A percentile compares a stretch with the other conserved stretches of the same genome.
These are phyloP conservation scores for Struthidea cinerea DNA, from an alignment of 2,113 vertebrate genomes.

Conservation along the genomic window DNA sequence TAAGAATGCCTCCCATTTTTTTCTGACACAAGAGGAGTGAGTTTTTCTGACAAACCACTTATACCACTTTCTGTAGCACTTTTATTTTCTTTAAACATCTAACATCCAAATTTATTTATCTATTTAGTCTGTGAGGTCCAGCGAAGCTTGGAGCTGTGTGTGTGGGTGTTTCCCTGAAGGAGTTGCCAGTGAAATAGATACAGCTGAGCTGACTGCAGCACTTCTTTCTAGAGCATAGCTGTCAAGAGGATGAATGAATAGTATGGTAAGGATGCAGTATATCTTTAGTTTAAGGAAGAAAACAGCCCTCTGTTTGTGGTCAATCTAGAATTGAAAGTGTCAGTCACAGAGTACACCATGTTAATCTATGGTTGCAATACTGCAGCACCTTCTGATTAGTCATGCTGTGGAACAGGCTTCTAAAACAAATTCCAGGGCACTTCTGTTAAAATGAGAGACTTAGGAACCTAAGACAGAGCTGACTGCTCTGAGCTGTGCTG, in stretches of 20 bases:
- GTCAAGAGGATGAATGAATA: conserved; percentile 15
- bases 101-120: background rate
- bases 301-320: background rate
- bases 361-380: conserved; percentile 2
- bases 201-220: background rate
- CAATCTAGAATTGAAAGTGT: background rate
- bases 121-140: background rate
- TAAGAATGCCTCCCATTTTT: background rate
- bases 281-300: background rate
- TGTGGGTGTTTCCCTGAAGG: background rate
- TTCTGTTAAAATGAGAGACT: conserved; percentile 38
- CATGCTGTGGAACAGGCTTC: background rate
- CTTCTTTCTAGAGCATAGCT: background rate
- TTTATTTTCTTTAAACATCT: background rate
- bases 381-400: background rate
- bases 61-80: background rate
- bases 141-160: background rate
- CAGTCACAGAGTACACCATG: background rate
- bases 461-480: background rate
- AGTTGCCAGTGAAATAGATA: background rate
- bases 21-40: background rate
- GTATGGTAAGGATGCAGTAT: background rate
- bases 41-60: background rate
- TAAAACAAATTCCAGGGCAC: conserved; percentile 2
- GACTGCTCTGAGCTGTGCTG: background rate